phyloP scores from a whole-genome alignment of 1,140 invertebrate species.

The Drosophila auraria region DNA sequence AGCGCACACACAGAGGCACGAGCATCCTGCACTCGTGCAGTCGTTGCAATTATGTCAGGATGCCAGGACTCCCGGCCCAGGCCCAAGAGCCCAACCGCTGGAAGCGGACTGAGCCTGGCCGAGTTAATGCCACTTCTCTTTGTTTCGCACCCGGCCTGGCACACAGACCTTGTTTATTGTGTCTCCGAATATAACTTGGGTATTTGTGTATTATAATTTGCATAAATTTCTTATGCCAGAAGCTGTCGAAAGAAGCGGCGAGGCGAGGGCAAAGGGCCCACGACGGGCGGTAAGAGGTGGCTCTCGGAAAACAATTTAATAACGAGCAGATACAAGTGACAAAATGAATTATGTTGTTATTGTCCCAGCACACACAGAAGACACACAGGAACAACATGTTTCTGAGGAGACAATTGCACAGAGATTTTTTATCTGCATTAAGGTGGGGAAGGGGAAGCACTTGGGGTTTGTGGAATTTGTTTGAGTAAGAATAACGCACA shows the following conservation, averaged over 20 bases:
- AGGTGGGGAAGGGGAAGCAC: neutral
- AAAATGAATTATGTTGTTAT: constrained; percentile 82
- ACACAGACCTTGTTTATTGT: constrained; percentile 78
- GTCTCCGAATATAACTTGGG: constrained; percentile 68
- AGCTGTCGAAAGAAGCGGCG: neutral
- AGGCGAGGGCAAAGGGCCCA: constrained; percentile 6
- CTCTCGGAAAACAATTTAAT: constrained; percentile 75
- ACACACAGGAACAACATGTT: constrained; percentile 18
- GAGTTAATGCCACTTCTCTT: constrained; percentile 56
- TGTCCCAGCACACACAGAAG: constrained; percentile 33
- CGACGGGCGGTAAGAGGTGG: constrained; percentile 52
- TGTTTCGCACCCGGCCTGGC: constrained; percentile 52
- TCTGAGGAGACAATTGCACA: constrained; percentile 11
- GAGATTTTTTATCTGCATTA: constrained; percentile 6
- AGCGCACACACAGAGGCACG: constrained; percentile 7
- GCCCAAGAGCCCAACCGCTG: constrained; percentile 6
- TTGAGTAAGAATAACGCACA: neutral
- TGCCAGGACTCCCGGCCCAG: constrained; percentile 31
- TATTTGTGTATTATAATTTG: constrained; percentile 82
- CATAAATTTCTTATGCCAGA: constrained; percentile 65
- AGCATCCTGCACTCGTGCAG: constrained; percentile 40
- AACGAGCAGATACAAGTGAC: constrained; percentile 79
- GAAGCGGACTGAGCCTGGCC: constrained; percentile 7
- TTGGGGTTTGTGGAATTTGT: constrained; percentile 8
- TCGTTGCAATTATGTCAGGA: constrained; percentile 62